Percentiles rank a stretch among this genome's conserved stretches.
phyloP scores from a whole-genome alignment of 2,888 invertebrate species.

The Apamea sordens region DNA sequence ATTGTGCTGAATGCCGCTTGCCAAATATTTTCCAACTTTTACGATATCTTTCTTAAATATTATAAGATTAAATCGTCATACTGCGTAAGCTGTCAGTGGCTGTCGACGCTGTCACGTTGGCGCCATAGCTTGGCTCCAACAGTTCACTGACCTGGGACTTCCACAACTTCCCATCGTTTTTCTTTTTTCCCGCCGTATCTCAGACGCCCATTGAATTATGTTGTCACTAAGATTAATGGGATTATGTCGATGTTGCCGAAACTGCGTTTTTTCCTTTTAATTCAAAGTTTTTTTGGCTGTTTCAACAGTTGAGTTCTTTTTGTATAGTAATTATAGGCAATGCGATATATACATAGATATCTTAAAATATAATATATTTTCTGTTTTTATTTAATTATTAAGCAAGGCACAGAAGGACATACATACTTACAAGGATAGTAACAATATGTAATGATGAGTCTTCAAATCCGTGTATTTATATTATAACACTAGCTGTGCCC shows the following conservation, averaged over 20 bases:
- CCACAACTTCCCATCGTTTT: slow-evolving; percentile 61
- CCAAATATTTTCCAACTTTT: not conserved
- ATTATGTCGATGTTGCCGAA: slow-evolving; percentile 73
- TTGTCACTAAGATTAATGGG: slow-evolving; percentile 82
- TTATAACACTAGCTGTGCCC: too few species aligned
- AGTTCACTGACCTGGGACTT: slow-evolving; percentile 66
- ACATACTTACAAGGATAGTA: too few species aligned
- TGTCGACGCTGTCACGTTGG: slow-evolving; percentile 48
- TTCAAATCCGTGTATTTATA: too few species aligned
- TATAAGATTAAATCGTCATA: slow-evolving; percentile 35
- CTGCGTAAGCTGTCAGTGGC: slow-evolving; percentile 31
- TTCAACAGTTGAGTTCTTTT: not conserved
- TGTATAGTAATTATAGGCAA: not conserved
- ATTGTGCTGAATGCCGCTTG: not conserved
- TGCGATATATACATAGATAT: too few species aligned
- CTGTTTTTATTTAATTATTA: too few species aligned
- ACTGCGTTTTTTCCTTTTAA: slow-evolving; percentile 61
- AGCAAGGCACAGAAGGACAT: too few species aligned
- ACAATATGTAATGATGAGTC: too few species aligned
- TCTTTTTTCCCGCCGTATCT: slow-evolving; percentile 63
- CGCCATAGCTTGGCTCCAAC: slow-evolving; percentile 49
- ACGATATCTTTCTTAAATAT: not conserved
- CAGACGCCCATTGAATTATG: slow-evolving; percentile 78
- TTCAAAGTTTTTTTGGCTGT: slow-evolving; percentile 46
- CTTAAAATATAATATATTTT: too few species aligned